Base-by-base conservation (phyloP, 2,888 invertebrate genomes). In the Mystacides longicornis region DNA sequence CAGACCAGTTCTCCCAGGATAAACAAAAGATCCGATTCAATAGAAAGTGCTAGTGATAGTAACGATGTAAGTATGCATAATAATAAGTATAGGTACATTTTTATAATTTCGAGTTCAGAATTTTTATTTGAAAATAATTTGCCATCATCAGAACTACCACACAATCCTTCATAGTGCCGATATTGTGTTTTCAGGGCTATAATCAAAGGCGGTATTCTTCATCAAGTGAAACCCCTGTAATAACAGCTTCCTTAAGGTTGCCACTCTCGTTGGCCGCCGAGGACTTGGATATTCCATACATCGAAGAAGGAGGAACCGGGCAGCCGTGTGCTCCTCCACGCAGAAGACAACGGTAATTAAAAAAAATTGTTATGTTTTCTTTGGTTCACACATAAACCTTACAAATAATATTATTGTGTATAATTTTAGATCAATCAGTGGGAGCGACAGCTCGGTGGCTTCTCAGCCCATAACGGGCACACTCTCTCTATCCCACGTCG, bases 181-280 rank as follows among this genome's bases (percentile, higher is more conserved):
- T 11, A 18, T 43, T 27, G 11, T 37, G 37, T 37, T 49, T 31
- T 2, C 48, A 58, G 58, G 56, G 55, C 19, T 58, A 56, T 22
- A 55, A 9, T 49, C 52, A 60, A 65, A 73, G 86, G 67, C 75
- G 78, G 67, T 81, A 71, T 72, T 85, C 80, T 63, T 81, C 73
- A 64, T 86, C 72, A 78, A 77, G 81, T 66, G 78, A 80, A 66
- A 72, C 71, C 64, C 82, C 82, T 62, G 81, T 87, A 54, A 86
- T 91, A 64, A 89, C 87, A 0, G 91, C 89, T 1, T 89, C 87
- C 61, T 78, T 91, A 33, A 88, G 87, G 66, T 88, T 91, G 73
- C 88, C 89, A 4, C 81, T 81, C 61, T 68, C 74, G 27, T 75
- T 82, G 61, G 80, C 76, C 64, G 71, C 80, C 62, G 82, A 83